Evolutionary conservation across 2,888 invertebrate species (phyloP).

Genomic region (Dolomedes plantarius): DNA sequence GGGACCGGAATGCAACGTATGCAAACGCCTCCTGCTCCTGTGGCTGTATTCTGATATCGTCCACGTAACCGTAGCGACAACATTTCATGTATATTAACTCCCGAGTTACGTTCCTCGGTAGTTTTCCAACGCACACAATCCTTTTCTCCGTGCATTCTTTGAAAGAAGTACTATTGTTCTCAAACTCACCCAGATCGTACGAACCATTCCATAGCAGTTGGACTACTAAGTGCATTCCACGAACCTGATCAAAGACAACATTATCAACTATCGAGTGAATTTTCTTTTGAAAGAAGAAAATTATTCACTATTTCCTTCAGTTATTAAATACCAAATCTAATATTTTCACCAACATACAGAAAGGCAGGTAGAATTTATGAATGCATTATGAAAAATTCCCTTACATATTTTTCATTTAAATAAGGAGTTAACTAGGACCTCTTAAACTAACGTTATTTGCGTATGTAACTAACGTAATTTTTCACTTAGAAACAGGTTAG

Average conservation of each 20-base stretch:
- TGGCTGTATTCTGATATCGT: constrained; percentile 34
- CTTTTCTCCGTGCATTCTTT: constrained; percentile 48
- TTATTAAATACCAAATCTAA: too few species aligned
- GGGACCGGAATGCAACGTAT: constrained; percentile 34
- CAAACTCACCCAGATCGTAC: constrained; percentile 32
- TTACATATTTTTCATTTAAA: too few species aligned
- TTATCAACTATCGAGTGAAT: too few species aligned
- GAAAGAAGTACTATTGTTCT: constrained; percentile 30
- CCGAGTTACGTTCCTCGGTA: constrained; percentile 25
- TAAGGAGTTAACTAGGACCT: too few species aligned
- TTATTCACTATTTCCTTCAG: too few species aligned
- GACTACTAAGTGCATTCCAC: constrained; percentile 44
- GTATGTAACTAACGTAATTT: too few species aligned
- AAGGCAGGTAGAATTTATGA: too few species aligned
- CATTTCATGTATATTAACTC: constrained; percentile 24
- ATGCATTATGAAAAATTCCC: too few species aligned
- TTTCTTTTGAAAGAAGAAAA: background rate
- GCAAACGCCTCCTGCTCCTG: constrained; percentile 58
- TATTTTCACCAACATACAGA: too few species aligned
- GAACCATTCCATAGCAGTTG: constrained; percentile 56
- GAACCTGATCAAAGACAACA: too few species aligned
- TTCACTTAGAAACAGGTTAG: too few species aligned
- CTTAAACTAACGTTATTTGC: too few species aligned
- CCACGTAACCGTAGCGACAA: constrained; percentile 32
- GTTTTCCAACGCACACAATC: constrained; percentile 44